Conservation (phyloP, 2,113 vertebrate genomes). For the Coptodon bakossiorum region DNA sequence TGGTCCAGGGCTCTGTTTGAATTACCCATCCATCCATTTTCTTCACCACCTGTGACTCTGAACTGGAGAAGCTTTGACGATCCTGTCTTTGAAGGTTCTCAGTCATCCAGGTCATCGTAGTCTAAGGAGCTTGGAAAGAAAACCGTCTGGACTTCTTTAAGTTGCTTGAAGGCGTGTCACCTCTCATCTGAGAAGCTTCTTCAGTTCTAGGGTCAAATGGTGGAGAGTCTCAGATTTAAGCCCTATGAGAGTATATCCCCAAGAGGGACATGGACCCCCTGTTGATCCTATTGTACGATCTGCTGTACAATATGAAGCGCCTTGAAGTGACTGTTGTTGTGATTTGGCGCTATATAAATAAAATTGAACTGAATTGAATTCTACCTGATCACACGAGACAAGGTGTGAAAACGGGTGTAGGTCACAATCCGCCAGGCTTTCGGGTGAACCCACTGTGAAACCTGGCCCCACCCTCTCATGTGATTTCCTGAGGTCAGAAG, state of each 20-base stretch:
- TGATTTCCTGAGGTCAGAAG: too few relatives aligned
- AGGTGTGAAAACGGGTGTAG: neutral
- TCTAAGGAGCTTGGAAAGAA: neutral
- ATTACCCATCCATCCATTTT: neutral
- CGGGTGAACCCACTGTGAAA: neutral
- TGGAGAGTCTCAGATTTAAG: neutral
- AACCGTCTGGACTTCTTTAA: neutral
- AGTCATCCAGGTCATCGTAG: neutral
- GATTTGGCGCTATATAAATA: neutral
- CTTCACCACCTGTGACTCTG: neutral
- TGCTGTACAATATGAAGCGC: neutral
- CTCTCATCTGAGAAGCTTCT: neutral
- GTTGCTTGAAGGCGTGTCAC: neutral
- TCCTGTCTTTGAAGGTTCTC: neutral
- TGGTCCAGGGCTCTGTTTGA: neutral
- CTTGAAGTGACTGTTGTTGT: neutral
- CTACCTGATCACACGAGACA: neutral
- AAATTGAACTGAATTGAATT: neutral
- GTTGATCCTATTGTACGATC: neutral
- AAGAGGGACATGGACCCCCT: neutral
- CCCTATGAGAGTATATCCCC: neutral
- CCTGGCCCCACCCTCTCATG: neutral
- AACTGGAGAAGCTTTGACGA: neutral
- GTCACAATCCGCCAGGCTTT: neutral
- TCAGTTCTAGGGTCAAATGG: neutral